These are phyloP conservation scores for Aphidius colemani DNA, from an alignment of 2,888 invertebrate genomes.

Conservation along the genomic window DNA sequence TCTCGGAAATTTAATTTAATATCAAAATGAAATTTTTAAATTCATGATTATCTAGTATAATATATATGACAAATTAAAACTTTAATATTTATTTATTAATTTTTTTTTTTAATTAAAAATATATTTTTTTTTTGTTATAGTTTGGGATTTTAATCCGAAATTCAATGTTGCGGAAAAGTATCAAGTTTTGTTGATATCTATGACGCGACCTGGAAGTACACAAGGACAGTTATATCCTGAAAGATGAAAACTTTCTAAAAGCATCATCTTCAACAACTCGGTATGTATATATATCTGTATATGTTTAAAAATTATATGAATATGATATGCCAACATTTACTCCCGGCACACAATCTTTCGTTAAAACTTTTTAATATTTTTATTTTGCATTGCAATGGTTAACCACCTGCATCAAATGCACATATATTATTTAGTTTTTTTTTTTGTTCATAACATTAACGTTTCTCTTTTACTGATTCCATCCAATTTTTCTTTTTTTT, in stretches of 20 bases:
- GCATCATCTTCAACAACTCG: slow-evolving; percentile 11
- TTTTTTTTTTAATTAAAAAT: not conserved
- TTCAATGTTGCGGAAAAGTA: not conserved
- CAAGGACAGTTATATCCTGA: slow-evolving; percentile 17
- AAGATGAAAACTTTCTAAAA: slow-evolving; percentile 23
- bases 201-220: not conserved
- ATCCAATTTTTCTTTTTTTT: slow-evolving; percentile 10
- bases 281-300: slow-evolving; percentile 9
- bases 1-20: no score
- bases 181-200: slow-evolving; percentile 17
- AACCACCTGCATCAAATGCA: slow-evolving; percentile 29
- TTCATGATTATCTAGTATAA: not conserved
- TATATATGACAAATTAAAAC: not conserved
- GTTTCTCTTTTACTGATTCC: slow-evolving; percentile 23
- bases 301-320: not conserved
- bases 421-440: slow-evolving; percentile 17
- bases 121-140: not conserved
- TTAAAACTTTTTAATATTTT: slow-evolving; percentile 16
- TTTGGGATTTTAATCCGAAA: not conserved
- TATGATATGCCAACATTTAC: slow-evolving; percentile 17
- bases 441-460: not conserved
- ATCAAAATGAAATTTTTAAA: not conserved
- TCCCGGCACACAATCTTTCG: slow-evolving; percentile 22
- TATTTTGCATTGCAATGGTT: slow-evolving; percentile 20
- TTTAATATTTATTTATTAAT: not conserved